Conservation (phyloP, 2,113 vertebrate species). For the Antennarius striatus region DNA sequence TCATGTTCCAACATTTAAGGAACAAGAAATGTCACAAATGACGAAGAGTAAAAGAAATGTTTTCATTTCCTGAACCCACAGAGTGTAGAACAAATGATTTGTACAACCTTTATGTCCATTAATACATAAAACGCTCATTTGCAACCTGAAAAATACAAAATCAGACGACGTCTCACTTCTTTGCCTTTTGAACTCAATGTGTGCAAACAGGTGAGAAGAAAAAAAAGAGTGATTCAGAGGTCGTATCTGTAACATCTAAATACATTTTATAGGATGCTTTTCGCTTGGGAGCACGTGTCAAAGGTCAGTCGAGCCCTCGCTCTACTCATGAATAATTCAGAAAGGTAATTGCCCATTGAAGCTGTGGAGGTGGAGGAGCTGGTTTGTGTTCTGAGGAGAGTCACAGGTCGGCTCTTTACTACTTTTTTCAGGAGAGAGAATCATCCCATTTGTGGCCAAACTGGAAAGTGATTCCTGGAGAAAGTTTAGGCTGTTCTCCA, state of each 20-base stretch:
- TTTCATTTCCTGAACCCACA: too few species aligned
- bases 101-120: too few species aligned
- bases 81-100: too few species aligned
- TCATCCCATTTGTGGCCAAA: not conserved
- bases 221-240: constrained; percentile 29
- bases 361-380: constrained; percentile 41
- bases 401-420: constrained; percentile 30
- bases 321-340: constrained; percentile 57
- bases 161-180: too few species aligned
- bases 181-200: too few species aligned
- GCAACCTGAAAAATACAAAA: too few species aligned
- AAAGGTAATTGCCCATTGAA: constrained; percentile 35
- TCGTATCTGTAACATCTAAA: constrained; percentile 28
- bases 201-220: too few species aligned
- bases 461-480: not conserved
- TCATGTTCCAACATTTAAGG: too few species aligned
- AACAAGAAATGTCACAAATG: too few species aligned
- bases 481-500: constrained; percentile 26
- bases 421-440: too few species aligned
- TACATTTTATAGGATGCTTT: constrained; percentile 47
- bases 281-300: constrained; percentile 48
- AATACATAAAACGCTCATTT: too few species aligned
- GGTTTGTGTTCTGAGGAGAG: constrained; percentile 45
- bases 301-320: constrained; percentile 5
- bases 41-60: too few species aligned